phyloP scores from a whole-genome alignment of 2,113 vertebrate species.

The Cynocephalus volans region DNA sequence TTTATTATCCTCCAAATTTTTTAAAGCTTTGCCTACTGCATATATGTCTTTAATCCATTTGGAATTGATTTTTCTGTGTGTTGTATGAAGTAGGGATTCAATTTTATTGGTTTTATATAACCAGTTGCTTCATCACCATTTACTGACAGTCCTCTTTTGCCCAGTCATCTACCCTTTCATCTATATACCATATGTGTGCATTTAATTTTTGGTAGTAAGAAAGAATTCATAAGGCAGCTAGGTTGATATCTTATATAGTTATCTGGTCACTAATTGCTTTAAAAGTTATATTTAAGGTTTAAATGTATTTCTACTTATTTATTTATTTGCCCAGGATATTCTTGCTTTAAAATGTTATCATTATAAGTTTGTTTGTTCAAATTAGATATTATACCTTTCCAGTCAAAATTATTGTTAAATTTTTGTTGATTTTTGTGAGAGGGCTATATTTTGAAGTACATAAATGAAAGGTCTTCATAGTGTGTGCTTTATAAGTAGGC shows the following conservation, averaged over 20 bases:
- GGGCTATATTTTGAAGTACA: background rate
- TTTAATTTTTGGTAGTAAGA: conserved; percentile 16
- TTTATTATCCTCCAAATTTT: conserved; percentile 38
- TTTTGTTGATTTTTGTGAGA: conserved; percentile 48
- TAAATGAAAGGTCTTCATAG: conserved; percentile 20
- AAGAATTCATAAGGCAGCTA: background rate
- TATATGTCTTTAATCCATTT: background rate
- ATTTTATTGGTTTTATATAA: background rate
- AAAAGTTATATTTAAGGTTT: conserved; percentile 55
- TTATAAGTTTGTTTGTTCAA: conserved; percentile 39
- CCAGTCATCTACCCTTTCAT: background rate
- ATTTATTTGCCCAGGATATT: background rate
- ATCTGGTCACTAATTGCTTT: conserved; percentile 36
- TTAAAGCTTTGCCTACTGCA: background rate
- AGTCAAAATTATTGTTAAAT: conserved; percentile 35
- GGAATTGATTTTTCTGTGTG: background rate
- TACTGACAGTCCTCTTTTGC: background rate
- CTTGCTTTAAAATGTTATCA: conserved; percentile 61
- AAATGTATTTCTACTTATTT: conserved; percentile 40
- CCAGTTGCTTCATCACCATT: background rate
- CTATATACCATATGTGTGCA: background rate
- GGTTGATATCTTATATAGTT: background rate
- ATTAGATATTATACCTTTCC: conserved; percentile 18
- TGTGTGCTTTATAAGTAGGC: conserved; percentile 1
- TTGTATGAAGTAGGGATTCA: background rate